Base-by-base conservation (phyloP, 2,797 vertebrate genomes). In the Macroramphosus scolopax region DNA sequence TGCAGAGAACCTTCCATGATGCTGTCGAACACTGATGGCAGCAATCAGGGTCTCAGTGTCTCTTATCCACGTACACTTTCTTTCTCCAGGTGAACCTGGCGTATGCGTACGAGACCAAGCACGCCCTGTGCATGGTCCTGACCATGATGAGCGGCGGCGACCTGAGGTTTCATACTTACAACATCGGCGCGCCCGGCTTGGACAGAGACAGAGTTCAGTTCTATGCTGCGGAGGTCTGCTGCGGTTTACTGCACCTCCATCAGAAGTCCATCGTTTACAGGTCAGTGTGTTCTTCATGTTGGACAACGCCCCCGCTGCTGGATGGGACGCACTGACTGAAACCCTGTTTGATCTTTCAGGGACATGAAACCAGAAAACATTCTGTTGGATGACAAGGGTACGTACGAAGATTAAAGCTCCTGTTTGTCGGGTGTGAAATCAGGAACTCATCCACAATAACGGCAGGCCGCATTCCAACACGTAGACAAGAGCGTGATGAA, bases 331-430 rank as follows among this genome's bases (percentile, higher is more conserved):
- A 17, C 10, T 43, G 16, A 43, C 28, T 3, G 11, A 13, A 30
- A 15, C 13, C 2, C 5, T 61, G 3, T 67, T 72, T 61, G 0
- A 6, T 66, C 60, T 66, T 51, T 2, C 83, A 99, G 96, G 78
- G 96, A 99, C 67, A 73, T 99, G 79, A 99, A 99, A 79, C 96
- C 96, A 64, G 96, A 99, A 68, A 99, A 99, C 69, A 98, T 99
- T 68, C 82, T 99, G 44, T 65, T 98, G 78, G 96, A 90, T 44
- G 87, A 91, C 68, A 38, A 82, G 7, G 90, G 90, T 91, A 77
- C 1, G 84, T 67, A 3, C 12, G 32, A 15, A 22, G 20, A 3
- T 3, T 26, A 3, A 26, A 26, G 20, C 20, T 22, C 6, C 20
- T 3, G 20, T 22, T 6, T 22, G n/a, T n/a, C n/a, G n/a, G n/a